phyloP scores from a whole-genome alignment of 1,140 invertebrate genomes.

The Marisa cornuarietis region DNA sequence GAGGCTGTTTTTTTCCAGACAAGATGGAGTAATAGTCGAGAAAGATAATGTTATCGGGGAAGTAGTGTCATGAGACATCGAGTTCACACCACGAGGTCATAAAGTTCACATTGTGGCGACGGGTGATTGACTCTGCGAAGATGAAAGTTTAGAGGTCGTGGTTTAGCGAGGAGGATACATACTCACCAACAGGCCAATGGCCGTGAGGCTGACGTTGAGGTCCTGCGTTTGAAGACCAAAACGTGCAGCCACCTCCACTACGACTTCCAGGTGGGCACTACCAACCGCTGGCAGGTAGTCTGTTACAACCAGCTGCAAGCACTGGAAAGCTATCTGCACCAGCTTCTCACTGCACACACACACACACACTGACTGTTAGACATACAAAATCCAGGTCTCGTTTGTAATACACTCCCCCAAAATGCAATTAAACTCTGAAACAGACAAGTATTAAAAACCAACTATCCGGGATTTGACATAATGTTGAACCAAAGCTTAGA shows the following conservation, averaged over 20 bases:
- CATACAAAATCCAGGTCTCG: too few relatives aligned
- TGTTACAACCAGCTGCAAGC: constrained; percentile 94
- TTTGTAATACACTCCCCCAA: too few relatives aligned
- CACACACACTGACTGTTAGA: neutral
- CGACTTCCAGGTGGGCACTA: constrained; percentile 85
- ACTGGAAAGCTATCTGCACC: constrained; percentile 93
- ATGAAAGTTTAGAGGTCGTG: neutral
- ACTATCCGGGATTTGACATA: too few relatives aligned
- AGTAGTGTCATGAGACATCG: too few relatives aligned
- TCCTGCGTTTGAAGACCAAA: constrained; percentile 97
- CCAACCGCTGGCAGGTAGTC: constrained; percentile 92
- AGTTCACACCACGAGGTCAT: neutral
- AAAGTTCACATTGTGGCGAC: neutral
- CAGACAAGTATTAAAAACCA: too few relatives aligned
- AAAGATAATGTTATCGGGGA: neutral
- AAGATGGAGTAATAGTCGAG: neutral
- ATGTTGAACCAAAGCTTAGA: too few relatives aligned
- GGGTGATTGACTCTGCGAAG: too few relatives aligned
- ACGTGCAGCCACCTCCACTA: constrained; percentile 93
- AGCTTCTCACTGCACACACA: constrained; percentile 77
- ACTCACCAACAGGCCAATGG: constrained; percentile 91
- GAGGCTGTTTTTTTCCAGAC: too few relatives aligned
- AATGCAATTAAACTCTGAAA: too few relatives aligned
- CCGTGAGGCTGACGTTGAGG: constrained; percentile 97
- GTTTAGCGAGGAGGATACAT: neutral